Evolutionary conservation across 92 coral and sea anemone species (phyloP), one percentile per base, ranked within the genome.

Genomic region (Diadumene lineata): DNA sequence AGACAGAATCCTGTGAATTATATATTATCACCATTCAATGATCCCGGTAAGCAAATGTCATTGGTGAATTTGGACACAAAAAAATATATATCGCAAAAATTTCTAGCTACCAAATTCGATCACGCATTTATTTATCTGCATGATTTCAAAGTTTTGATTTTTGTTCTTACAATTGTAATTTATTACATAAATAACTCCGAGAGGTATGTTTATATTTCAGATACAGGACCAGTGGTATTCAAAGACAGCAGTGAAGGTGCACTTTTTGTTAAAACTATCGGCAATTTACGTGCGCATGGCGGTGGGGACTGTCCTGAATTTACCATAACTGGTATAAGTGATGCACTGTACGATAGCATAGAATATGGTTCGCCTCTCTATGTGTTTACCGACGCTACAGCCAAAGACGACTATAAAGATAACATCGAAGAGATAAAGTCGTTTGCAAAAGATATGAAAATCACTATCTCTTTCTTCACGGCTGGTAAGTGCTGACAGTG

Each of bases 321-420:
- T 33, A 75, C 98, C 8, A 87, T 93, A 60, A 81, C 71, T 34
- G 98, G 91, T 18, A 82, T 93, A 53, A 51, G 87, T 11, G 79
- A 90, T 29, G 96, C 98, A 28, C 32, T 93, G 29, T 84, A 79
- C 30, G 76, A 87, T 33, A 80, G 85, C 26, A 96, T 96, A 6
- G 82, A 67, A 17, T 76, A 80, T 66, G 96, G 98, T 1, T 93
- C 98, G 19, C 93, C 98, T 1, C 83, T 93, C 89, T 93, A 90
- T 68, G 98, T 93, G 21, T 93, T 93, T 58, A 93, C 98, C 0
- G 98, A 93, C 23, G 98, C 98, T 51, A 79, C 82, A 23, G 87
- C 98, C 27, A 92, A 92, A 56, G 98, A 92, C 61, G 96, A 86
- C 2, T 53, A 92, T 8, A 79, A 64, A 13, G 84, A 79, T 1